These are phyloP conservation scores for Spodoptera frugiperda DNA, from an alignment of 1,140 invertebrate genomes.

Conservation along the genomic window DNA sequence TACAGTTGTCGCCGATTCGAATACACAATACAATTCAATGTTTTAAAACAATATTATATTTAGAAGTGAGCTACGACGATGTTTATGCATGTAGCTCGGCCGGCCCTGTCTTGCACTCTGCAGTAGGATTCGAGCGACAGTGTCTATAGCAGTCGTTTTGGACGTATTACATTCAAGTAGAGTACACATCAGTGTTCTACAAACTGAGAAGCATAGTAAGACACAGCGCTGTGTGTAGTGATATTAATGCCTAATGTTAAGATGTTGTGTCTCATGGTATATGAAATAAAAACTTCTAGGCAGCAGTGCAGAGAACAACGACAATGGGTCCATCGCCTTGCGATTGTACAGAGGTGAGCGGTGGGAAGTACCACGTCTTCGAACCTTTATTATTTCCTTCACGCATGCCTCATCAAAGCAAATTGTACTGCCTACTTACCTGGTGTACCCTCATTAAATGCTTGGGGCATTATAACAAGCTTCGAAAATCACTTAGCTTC, in stretches of 20 bases:
- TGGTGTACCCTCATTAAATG: no score
- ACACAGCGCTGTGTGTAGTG: background rate
- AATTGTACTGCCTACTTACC: no score
- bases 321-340: slow-evolving; percentile 20
- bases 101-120: slow-evolving; percentile 1
- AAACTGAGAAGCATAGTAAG: background rate
- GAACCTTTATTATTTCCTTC: background rate
- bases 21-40: background rate
- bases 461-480: no score
- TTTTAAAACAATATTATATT: slow-evolving; percentile 5
- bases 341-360: slow-evolving; percentile 43
- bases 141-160: no score
- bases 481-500: no score
- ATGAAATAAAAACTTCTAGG: slow-evolving; percentile 45
- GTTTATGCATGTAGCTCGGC: background rate
- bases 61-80: slow-evolving; percentile 7
- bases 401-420: no score
- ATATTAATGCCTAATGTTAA: background rate
- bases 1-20: background rate
- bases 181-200: background rate
- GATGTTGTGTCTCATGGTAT: slow-evolving; percentile 14
- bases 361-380: slow-evolving; percentile 15
- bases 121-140: background rate
- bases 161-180: no score
- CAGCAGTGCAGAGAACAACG: slow-evolving; percentile 24